phyloP scores from a whole-genome alignment of 2,888 invertebrate species.

The Synergus itoensis region DNA sequence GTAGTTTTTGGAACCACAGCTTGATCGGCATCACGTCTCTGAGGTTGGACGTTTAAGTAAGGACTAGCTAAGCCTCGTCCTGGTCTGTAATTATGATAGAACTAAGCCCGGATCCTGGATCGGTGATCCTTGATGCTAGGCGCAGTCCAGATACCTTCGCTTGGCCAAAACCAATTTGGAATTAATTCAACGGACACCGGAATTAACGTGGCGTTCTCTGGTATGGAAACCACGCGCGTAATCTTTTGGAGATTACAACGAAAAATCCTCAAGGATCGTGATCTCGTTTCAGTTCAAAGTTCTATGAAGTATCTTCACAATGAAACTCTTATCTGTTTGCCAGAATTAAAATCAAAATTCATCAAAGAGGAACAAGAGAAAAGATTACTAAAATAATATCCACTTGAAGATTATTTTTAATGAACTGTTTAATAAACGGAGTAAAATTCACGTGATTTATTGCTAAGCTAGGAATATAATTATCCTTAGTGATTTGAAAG shows the following conservation, averaged over 20 bases:
- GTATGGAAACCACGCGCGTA: constrained; percentile 52
- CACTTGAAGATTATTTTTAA: not conserved
- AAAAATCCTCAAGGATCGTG: constrained; percentile 59
- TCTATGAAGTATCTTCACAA: constrained; percentile 25
- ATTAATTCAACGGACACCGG: constrained; percentile 60
- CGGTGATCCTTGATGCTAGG: constrained; percentile 58
- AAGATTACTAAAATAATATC: not conserved
- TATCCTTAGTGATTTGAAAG: not conserved
- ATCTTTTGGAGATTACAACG: constrained; percentile 57
- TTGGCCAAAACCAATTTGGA: constrained; percentile 62
- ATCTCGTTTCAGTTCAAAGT: constrained; percentile 55
- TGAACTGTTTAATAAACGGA: not conserved
- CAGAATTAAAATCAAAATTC: not conserved
- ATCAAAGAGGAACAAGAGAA: not conserved
- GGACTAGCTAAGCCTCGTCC: constrained; percentile 59
- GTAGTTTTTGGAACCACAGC: constrained; percentile 50
- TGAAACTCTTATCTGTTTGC: not conserved
- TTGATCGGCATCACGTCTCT: constrained; percentile 57
- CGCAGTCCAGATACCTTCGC: constrained; percentile 50
- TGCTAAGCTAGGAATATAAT: not conserved
- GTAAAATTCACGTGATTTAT: not conserved
- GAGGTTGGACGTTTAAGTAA: constrained; percentile 55
- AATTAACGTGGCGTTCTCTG: constrained; percentile 54
- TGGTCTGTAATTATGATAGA: constrained; percentile 62
- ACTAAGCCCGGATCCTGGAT: constrained; percentile 61